Conservation (phyloP, 2,888 invertebrate genomes). For the Idaea dimidiata region DNA sequence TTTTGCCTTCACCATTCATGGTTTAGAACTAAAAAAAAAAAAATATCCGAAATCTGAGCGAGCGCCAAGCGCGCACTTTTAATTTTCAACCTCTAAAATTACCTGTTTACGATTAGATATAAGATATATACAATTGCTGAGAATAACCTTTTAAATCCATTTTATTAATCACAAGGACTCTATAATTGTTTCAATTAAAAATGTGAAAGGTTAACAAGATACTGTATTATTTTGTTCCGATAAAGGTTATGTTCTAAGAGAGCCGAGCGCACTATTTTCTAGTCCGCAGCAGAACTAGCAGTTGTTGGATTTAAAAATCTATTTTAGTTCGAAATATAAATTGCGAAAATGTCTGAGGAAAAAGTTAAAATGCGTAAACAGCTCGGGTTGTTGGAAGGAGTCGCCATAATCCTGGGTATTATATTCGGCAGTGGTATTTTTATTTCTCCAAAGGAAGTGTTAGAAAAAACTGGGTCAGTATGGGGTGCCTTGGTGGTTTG, state of each 20-base stretch:
- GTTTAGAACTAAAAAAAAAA: not conserved
- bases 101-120: not conserved
- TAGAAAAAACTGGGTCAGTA: slow-evolving; percentile 93
- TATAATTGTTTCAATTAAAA: slow-evolving; percentile 26
- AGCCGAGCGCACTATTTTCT: not conserved
- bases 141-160: slow-evolving; percentile 4
- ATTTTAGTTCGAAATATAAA: slow-evolving; percentile 1
- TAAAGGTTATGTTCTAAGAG: slow-evolving; percentile 8
- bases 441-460: slow-evolving; percentile 96
- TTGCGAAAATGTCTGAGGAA: slow-evolving; percentile 61
- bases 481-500: slow-evolving; percentile 94
- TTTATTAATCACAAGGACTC: slow-evolving; percentile 20
- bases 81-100: not conserved
- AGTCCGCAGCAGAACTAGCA: not conserved
- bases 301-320: not conserved
- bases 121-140: not conserved
- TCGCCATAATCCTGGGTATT: slow-evolving; percentile 95
- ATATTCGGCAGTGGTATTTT: slow-evolving; percentile 98
- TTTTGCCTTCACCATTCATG: not conserved
- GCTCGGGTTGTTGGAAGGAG: slow-evolving; percentile 93
- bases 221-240: slow-evolving; percentile 21
- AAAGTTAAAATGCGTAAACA: slow-evolving; percentile 92
- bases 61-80: not conserved
- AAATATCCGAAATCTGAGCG: not conserved
- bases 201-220: slow-evolving; percentile 39